Evolutionary conservation across 2,888 invertebrate genomes (phyloP).

Genomic region (Cantharis lateralis): DNA sequence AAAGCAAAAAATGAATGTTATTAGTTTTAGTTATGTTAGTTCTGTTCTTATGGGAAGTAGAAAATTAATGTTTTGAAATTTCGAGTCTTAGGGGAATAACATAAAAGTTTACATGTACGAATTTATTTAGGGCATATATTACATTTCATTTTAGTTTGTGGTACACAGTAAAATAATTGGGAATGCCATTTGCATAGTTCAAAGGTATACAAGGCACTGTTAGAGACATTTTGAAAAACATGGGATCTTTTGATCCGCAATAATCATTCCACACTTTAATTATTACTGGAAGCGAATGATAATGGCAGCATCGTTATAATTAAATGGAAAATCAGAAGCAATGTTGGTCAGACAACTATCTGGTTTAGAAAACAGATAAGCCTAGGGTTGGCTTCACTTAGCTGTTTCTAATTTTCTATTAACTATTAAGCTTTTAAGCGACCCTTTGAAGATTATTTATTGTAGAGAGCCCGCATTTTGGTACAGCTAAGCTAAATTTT

Average conservation of each 20-base stretch:
- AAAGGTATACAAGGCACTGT: too few relatives aligned
- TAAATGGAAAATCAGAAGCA: background rate
- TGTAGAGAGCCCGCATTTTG: background rate
- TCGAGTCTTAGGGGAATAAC: too few relatives aligned
- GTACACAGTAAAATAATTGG: background rate
- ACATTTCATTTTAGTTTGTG: too few relatives aligned
- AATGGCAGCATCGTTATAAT: background rate
- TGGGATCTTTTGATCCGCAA: background rate
- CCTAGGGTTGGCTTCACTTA: background rate
- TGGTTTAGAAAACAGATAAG: background rate
- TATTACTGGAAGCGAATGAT: background rate
- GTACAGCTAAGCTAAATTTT: background rate
- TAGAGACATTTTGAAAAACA: background rate
- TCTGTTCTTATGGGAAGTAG: too few relatives aligned
- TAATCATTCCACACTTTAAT: background rate
- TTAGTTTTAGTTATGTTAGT: too few relatives aligned
- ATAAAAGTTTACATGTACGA: too few relatives aligned
- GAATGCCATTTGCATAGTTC: too few relatives aligned
- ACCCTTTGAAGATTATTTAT: background rate
- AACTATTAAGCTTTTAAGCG: background rate
- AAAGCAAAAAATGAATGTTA: too few relatives aligned
- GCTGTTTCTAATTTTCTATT: background rate
- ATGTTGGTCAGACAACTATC: background rate
- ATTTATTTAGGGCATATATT: too few relatives aligned
- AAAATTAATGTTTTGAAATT: too few relatives aligned